Percentiles rank a stretch among this genome's conserved stretches.
These are phyloP conservation scores for Epirrita christyi DNA, from an alignment of 2,888 invertebrate species.

Conservation along the genomic window DNA sequence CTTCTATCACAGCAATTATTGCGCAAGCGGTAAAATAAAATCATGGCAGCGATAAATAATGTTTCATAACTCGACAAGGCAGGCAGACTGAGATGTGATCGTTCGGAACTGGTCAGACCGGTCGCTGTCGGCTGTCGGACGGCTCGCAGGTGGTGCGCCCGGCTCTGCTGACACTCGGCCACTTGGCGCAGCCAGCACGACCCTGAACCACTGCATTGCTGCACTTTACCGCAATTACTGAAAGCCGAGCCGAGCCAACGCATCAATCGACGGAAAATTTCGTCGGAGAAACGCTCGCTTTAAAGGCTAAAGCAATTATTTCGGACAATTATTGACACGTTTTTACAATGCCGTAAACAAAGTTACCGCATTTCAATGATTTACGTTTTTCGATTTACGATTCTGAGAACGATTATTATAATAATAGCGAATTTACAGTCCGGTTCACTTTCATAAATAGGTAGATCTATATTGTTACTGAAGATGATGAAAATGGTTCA, in stretches of 20 bases:
- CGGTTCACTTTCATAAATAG: conserved; percentile 2
- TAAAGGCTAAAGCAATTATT: conserved; percentile 47
- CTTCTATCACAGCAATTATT: conserved; percentile 57
- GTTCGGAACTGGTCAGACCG: conserved; percentile 63
- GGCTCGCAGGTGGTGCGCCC: conserved; percentile 59
- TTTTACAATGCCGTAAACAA: conserved; percentile 25
- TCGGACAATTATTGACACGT: conserved; percentile 32
- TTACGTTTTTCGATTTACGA: conserved; percentile 8
- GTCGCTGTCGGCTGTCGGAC: conserved; percentile 42
- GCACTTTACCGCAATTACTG: conserved; percentile 44
- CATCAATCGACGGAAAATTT: conserved; percentile 40
- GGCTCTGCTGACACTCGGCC: conserved; percentile 42
- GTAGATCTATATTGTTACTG: not conserved
- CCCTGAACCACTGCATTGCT: conserved; percentile 61
- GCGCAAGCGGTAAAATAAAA: conserved; percentile 71
- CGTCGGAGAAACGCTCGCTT: conserved; percentile 37
- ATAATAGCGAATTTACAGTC: conserved; percentile 8
- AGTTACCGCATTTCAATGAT: conserved; percentile 13
- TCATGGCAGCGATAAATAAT: conserved; percentile 63
- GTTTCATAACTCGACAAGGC: conserved; percentile 66
- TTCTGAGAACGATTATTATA: conserved; percentile 8
- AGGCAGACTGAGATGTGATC: conserved; percentile 50
- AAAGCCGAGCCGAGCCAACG: conserved; percentile 31
- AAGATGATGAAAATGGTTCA: conserved; percentile 8
- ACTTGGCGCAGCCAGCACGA: conserved; percentile 51